These are phyloP conservation scores for Mesochorus sp. DNA, from an alignment of 2,888 invertebrate genomes.

Conservation along the genomic window DNA sequence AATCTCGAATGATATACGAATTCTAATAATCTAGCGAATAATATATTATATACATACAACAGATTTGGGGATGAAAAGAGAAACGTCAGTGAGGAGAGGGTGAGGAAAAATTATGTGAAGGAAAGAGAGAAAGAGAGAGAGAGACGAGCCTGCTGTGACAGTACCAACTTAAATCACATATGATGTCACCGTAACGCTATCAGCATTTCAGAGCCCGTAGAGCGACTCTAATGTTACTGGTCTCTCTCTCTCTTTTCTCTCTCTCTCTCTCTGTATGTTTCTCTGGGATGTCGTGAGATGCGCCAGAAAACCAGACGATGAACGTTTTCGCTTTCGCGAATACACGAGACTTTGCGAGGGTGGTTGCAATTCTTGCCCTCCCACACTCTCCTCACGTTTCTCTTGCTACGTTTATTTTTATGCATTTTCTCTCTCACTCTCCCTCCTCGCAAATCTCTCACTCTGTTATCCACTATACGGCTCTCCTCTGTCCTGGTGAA, in stretches of 20 bases:
- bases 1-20: neutral
- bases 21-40: neutral
- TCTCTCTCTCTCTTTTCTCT: slow-evolving; percentile 22
- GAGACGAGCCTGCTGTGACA: slow-evolving; percentile 54
- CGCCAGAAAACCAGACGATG: slow-evolving; percentile 54
- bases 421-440: slow-evolving; percentile 27
- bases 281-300: slow-evolving; percentile 37
- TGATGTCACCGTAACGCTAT: slow-evolving; percentile 65
- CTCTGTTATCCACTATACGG: neutral
- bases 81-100: neutral
- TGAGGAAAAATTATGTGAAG: neutral
- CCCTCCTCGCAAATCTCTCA: slow-evolving; percentile 16
- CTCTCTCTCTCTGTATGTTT: neutral
- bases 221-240: slow-evolving; percentile 58
- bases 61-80: neutral
- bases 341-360: slow-evolving; percentile 53
- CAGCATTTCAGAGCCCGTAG: slow-evolving; percentile 51
- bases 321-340: slow-evolving; percentile 55
- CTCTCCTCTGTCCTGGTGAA: slow-evolving; percentile 17
- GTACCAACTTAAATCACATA: slow-evolving; percentile 61
- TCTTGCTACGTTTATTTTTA: too few relatives aligned
- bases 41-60: neutral
- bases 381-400: slow-evolving; percentile 28
- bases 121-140: slow-evolving; percentile 15
- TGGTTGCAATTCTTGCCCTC: slow-evolving; percentile 53